Percentiles rank a stretch among this genome's conserved stretches.
These are phyloP conservation scores for Amphimallon solstitiale DNA, from an alignment of 2,888 invertebrate species.

Conservation along the genomic window DNA sequence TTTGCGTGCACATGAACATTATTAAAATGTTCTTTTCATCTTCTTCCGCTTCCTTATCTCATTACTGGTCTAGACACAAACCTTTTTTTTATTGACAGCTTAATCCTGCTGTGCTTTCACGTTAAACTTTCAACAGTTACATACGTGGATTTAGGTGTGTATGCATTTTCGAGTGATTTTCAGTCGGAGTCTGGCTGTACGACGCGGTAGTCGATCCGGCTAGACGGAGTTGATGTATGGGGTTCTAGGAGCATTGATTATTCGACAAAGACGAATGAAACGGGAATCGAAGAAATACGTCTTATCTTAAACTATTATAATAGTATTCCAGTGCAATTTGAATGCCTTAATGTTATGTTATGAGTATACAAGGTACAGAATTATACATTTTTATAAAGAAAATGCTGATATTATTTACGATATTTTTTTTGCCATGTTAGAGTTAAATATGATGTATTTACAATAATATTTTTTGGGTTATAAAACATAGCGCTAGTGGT, in stretches of 20 bases:
- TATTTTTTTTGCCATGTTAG: too few relatives aligned
- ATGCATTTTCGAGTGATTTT: constrained; percentile 16
- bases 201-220: constrained; percentile 36
- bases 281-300: not conserved
- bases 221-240: constrained; percentile 44
- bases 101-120: constrained; percentile 18
- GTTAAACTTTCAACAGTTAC: constrained; percentile 3
- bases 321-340: too few relatives aligned
- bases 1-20: not conserved
- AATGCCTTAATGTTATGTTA: too few relatives aligned
- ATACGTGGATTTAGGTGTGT: constrained; percentile 6
- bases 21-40: constrained; percentile 8
- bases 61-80: constrained; percentile 28
- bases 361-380: too few relatives aligned
- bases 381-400: too few relatives aligned
- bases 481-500: too few relatives aligned
- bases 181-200: constrained; percentile 29
- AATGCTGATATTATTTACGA: too few relatives aligned
- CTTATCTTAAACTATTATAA: too few relatives aligned
- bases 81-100: constrained; percentile 15
- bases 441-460: too few relatives aligned
- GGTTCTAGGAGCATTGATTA: constrained; percentile 32
- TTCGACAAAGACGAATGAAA: constrained; percentile 23
- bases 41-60: constrained; percentile 24
- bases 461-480: too few relatives aligned